These are phyloP conservation scores for Megaceryle torquata DNA, from an alignment of 2,113 vertebrate species.

Conservation along the genomic window DNA sequence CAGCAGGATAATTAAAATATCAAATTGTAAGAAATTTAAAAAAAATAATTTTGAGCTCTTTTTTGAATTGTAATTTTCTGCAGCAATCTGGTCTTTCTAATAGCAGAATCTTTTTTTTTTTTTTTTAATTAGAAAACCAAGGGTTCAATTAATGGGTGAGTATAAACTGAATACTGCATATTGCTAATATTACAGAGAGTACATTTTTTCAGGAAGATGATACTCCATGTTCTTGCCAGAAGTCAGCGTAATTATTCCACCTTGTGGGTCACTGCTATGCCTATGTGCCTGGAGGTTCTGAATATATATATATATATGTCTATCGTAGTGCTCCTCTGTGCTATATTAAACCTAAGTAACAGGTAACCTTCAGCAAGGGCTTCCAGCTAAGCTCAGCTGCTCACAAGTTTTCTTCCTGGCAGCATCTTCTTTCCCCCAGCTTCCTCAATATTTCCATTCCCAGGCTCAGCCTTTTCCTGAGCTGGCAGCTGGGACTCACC, in stretches of 20 bases:
- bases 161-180: neutral
- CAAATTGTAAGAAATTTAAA: neutral
- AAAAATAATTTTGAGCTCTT: neutral
- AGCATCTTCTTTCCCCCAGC: neutral
- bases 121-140: neutral
- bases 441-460: neutral
- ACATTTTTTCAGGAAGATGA: neutral
- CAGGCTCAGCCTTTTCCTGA: neutral
- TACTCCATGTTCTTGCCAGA: neutral
- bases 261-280: neutral
- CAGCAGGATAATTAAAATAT: conserved; percentile 11
- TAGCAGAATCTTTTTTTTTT: neutral
- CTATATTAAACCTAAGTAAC: neutral
- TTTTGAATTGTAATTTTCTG: neutral
- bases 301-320: neutral
- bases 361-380: neutral
- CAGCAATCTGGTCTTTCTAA: neutral
- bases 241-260: neutral
- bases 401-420: neutral
- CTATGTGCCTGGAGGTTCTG: neutral
- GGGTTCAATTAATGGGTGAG: neutral
- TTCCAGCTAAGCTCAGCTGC: neutral
- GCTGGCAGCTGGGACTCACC: neutral
- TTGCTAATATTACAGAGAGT: neutral
- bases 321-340: neutral